Base-by-base conservation (phyloP, 2,888 invertebrate genomes). In the Incurvaria masculella region DNA sequence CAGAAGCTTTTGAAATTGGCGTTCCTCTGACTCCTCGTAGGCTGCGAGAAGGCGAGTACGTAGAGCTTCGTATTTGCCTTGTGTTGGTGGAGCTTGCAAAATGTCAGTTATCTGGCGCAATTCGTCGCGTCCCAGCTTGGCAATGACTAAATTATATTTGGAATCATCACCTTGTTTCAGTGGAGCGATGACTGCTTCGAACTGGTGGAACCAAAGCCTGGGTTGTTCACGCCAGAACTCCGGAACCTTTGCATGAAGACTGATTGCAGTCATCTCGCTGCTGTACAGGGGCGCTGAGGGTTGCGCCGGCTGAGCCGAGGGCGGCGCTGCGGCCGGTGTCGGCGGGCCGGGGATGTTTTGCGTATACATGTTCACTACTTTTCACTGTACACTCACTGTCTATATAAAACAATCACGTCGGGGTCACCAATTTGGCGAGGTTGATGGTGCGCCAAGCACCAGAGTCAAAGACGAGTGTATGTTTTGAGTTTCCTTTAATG, bases 1-100 rank as follows among this genome's bases (percentile, higher is more conserved):
- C 20, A 48, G n/a, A 2, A 45, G 33, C 17, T 45, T 45, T 4
- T 45, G 45, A 10, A 45, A 38, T 18, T 52, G 46, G 6, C 49
- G 19, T 2, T 23, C 33, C 20, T 49, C 51, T 0, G 50, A 51
- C 18, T 56, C 56, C 27, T 55, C 52, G 44, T 50, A 55, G 3
- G 51, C 38, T 27, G 27, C 2, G 5, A 33, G 27, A 10, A 45
- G 33, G 2, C 33, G 46, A 16, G 11, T 17, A n/a, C 44, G 44
- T 11, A 44, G 39, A n/a, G 48, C 16, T 11, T 44, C 38, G 44
- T 44, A 48, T 17, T 40, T 44, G 16, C 40, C 26, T 1, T 1
- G 2, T 2, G 39, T 2, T 16, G 44, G 44, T 4, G 45, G 45
- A 20, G 23, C 18, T 2, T 41, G n/a, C 5, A 48, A 2, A 14